Conservation (phyloP, 2,797 vertebrate species). For the Mastacembelus armatus region DNA sequence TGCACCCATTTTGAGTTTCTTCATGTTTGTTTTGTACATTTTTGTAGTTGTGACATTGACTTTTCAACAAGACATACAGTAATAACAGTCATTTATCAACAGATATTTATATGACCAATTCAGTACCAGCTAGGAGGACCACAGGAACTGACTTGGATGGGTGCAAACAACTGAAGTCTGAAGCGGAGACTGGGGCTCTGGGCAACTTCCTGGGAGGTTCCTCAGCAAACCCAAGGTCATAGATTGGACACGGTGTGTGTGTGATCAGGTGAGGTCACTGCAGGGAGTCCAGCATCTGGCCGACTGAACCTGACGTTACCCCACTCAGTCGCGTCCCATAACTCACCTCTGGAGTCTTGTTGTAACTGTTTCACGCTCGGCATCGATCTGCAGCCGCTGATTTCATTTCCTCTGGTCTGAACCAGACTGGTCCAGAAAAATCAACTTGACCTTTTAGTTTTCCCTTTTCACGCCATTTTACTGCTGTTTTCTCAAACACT, state of each 20-base stretch:
- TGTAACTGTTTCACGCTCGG: slow-evolving; percentile 45
- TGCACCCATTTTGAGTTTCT: no score
- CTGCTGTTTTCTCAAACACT: background rate
- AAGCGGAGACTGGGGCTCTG: background rate
- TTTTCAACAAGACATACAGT: no score
- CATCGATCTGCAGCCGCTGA: slow-evolving; percentile 55
- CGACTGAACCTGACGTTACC: slow-evolving; percentile 54
- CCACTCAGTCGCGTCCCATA: slow-evolving; percentile 56
- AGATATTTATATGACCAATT: no score
- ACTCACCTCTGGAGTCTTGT: slow-evolving; percentile 64
- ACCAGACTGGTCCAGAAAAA: slow-evolving; percentile 32
- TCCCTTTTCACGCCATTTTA: slow-evolving; percentile 17
- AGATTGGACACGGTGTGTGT: slow-evolving; percentile 23
- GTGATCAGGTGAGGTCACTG: slow-evolving; percentile 54
- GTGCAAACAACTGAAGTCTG: no score
- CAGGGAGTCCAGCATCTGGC: slow-evolving; percentile 50
- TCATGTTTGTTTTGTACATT: no score
- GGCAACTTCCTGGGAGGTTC: slow-evolving; percentile 9
- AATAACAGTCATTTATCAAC: no score
- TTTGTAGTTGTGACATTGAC: no score
- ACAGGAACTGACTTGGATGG: no score
- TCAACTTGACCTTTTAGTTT: slow-evolving; percentile 45
- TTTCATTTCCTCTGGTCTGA: slow-evolving; percentile 47
- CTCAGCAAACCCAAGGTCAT: slow-evolving; percentile 35
- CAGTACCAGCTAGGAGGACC: no score